Base-by-base conservation (phyloP, 2,888 invertebrate species). In the Emmelina monodactyla region DNA sequence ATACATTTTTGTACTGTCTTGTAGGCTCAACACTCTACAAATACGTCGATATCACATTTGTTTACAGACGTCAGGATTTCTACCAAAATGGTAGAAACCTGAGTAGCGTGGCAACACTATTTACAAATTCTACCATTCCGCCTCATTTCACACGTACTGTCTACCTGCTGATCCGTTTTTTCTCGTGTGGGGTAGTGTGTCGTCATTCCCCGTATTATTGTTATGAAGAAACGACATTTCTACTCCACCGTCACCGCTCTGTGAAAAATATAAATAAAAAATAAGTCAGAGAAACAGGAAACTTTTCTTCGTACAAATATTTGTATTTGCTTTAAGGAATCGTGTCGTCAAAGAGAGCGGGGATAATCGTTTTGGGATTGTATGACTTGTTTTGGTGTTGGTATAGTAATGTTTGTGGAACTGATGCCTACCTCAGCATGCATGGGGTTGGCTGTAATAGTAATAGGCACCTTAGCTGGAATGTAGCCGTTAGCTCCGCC, bases 391-490 rank as follows among this genome's bases (percentile, higher is more conserved):
- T n/a, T n/a, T n/a, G n/a, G n/a, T n/a, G n/a, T n/a, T n/a, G n/a
- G n/a, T n/a, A n/a, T n/a, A n/a, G n/a, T n/a, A n/a, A n/a, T n/a
- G n/a, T n/a, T n/a, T n/a, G n/a, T n/a, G n/a, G n/a, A n/a, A 25
- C 4, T 3, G 3, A 10, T 7, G 43, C 70, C 76, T 66, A 87
- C 89, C 83, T 89, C 89, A 50, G 85, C 84, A 51, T 89, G 88
- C 61, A 90, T 80, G 16, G 89, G 89, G 65, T 90, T 90, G 35
- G 87, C 85, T 3, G 89, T 89, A 51, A 89, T 89, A 37, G 88
- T 89, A 55, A 89, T 88, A 33, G 80, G 75, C 42, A 79, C 78
- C 49, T 79, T 80, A 6, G 79, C 73, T 3, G 81, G 71, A 34
- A 78, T 70, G 53, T 80, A 82, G 12, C 82, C 82, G 47, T 82